Conservation (phyloP, 2,113 vertebrate species). For the Eulemur macaco region DNA sequence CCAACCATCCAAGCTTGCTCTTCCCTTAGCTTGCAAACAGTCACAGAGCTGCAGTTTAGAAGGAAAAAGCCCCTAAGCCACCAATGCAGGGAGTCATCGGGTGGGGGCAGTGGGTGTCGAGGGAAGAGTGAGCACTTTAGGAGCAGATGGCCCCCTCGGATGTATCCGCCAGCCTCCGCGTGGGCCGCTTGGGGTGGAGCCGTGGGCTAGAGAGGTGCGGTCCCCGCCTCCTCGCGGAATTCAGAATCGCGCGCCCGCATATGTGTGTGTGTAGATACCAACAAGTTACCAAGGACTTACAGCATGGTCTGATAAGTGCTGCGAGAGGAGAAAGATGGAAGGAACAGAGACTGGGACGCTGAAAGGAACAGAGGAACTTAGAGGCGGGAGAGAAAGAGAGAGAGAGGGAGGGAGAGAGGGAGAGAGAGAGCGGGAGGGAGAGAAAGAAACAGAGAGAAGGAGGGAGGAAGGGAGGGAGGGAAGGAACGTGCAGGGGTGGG, state of each 20-base stretch:
- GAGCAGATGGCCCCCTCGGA: rapidly evolving
- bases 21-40: no score
- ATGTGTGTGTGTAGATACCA: rapidly evolving
- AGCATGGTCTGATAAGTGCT: rapidly evolving
- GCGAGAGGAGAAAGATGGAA: background rate
- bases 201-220: rapidly evolving
- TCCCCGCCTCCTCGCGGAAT: background rate
- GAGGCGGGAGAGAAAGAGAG: background rate
- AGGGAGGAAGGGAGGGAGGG: rapidly evolving
- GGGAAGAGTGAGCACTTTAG: background rate
- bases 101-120: background rate
- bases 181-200: rapidly evolving
- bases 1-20: background rate
- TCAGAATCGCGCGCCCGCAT: rapidly evolving
- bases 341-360: rapidly evolving
- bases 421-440: rapidly evolving
- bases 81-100: rapidly evolving
- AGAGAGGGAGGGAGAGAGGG: rapidly evolving
- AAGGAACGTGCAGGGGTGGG: rapidly evolving
- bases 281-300: background rate
- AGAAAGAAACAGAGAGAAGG: background rate
- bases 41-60: background rate
- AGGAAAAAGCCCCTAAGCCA: background rate
- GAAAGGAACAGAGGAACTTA: background rate
- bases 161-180: rapidly evolving